Conservation (phyloP, 2,888 invertebrate species). For the Cynaeus angustus region DNA sequence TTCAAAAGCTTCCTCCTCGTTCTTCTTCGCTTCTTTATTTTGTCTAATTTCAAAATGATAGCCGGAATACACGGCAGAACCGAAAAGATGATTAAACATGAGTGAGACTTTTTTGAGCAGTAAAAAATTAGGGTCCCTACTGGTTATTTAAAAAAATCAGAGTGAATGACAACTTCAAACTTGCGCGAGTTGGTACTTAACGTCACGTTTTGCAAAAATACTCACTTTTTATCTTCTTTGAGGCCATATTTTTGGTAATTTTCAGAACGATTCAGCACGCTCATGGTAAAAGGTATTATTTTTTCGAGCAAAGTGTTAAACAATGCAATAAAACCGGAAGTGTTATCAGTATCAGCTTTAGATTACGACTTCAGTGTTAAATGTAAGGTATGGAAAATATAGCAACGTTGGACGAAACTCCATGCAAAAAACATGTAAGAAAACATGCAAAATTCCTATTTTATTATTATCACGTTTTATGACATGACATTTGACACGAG, state of each 20-base stretch:
- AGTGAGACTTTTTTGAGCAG: background rate
- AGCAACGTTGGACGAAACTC: too few relatives aligned
- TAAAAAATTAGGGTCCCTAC: too few relatives aligned
- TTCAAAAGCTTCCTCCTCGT: slow-evolving; percentile 9
- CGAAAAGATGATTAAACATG: slow-evolving; percentile 18
- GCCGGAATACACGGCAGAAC: slow-evolving; percentile 1
- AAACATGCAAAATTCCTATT: too few relatives aligned
- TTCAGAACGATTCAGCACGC: background rate
- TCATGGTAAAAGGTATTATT: background rate
- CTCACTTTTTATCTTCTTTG: slow-evolving; percentile 6
- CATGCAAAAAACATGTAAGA: too few relatives aligned
- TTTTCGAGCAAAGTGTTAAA: background rate
- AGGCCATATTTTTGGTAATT: background rate
- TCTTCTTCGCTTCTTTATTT: slow-evolving; percentile 31
- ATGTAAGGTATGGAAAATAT: background rate
- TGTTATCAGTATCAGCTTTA: slow-evolving; percentile 7
- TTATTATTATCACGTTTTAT: too few relatives aligned
- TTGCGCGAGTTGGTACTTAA: too few relatives aligned
- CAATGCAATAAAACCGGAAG: slow-evolving; percentile 7
- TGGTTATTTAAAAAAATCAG: too few relatives aligned
- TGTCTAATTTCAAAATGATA: slow-evolving; percentile 30
- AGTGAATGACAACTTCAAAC: too few relatives aligned
- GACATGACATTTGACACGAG: too few relatives aligned
- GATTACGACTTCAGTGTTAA: background rate
- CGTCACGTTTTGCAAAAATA: background rate